Percentiles rank a stretch among this genome's conserved stretches.
Evolutionary conservation across 2,888 invertebrate species (phyloP).

Genomic region (Micropterix aruncella): DNA sequence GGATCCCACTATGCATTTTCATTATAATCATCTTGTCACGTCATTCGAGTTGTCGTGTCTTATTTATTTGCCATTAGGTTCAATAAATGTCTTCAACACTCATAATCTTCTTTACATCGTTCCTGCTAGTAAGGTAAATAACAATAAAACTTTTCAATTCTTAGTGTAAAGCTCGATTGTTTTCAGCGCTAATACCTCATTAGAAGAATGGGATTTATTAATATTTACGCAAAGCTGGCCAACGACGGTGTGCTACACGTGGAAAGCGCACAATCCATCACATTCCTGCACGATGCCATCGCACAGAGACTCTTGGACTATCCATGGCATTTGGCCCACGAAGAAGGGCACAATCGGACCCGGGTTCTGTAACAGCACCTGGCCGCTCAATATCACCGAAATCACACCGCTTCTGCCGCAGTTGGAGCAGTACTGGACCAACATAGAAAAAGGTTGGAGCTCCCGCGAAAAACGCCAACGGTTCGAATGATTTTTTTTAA

Average conservation of each 20-base stretch:
- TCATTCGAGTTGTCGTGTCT: too few species aligned
- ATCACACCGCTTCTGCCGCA: constrained; percentile 41
- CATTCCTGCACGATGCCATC: constrained; percentile 51
- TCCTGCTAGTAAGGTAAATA: too few species aligned
- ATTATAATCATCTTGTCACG: too few species aligned
- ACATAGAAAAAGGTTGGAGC: constrained; percentile 55
- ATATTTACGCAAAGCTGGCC: constrained; percentile 79
- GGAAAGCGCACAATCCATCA: constrained; percentile 43
- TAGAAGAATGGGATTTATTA: constrained; percentile 52
- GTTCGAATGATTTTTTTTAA: too few species aligned
- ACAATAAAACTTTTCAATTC: too few species aligned
- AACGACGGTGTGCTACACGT: constrained; percentile 52
- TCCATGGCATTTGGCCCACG: constrained; percentile 79
- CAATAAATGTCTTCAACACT: too few species aligned
- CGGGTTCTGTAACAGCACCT: constrained; percentile 51
- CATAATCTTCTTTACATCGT: too few species aligned
- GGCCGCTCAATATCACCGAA: constrained; percentile 47
- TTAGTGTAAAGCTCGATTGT: too few species aligned
- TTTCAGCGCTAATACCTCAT: constrained; percentile 3
- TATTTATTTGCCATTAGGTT: too few species aligned
- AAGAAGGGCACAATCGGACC: constrained; percentile 53
- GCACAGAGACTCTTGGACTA: constrained; percentile 51
- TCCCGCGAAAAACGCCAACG: too few species aligned
- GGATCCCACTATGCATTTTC: too few species aligned
- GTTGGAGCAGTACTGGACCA: constrained; percentile 53